Base-by-base conservation (phyloP, 2,797 vertebrate species). In the Podarcis lilfordi region DNA sequence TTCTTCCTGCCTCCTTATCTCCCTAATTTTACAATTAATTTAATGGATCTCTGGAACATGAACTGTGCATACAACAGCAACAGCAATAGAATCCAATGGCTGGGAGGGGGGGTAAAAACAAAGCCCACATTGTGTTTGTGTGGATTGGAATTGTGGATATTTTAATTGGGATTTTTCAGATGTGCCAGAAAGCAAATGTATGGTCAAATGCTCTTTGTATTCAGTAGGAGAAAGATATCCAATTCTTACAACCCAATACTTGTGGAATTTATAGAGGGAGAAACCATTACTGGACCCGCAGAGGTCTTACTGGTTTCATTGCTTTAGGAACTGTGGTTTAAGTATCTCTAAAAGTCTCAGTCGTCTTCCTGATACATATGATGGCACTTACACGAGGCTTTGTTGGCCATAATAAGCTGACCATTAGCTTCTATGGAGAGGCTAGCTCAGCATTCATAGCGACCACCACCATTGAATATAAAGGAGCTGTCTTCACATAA, bases 21-120 rank as follows among this genome's bases (percentile, higher is more conserved):
- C 1, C 7, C 79, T n/a, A 68, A 83, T 77, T 88, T 83, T 77
- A 40, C 86, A 88, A 88, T 83, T 83, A 83, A 69, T 69, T 37
- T 69, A 83, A 83, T 77, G 75, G 86, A 37, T 83, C 25, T 69
- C 61, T 88, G 80, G 74, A 83, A 83, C 61, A 78, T 78, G 80
- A 77, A 68, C 74, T 77, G 43, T 66, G 23, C 35, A 50, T 19
- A 45, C 21, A 64, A 8, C 59, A 55, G 9, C 61, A 37, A 55
- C 15, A 69, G 40, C 2, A n/a, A 40, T 35, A 50, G 50, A 83
- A 13, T 40, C 45, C 45, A 72, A 64, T 8, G 77, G 23, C 27
- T 50, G 50, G 11, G 13, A n/a, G 11, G 13, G 21, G 21, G 27
- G 27, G 78, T 43, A 43, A 68, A 40, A 45, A 29, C 27, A 45